Evolutionary conservation across 2,113 vertebrate genomes (phyloP).

Genomic region (Alces alces): DNA sequence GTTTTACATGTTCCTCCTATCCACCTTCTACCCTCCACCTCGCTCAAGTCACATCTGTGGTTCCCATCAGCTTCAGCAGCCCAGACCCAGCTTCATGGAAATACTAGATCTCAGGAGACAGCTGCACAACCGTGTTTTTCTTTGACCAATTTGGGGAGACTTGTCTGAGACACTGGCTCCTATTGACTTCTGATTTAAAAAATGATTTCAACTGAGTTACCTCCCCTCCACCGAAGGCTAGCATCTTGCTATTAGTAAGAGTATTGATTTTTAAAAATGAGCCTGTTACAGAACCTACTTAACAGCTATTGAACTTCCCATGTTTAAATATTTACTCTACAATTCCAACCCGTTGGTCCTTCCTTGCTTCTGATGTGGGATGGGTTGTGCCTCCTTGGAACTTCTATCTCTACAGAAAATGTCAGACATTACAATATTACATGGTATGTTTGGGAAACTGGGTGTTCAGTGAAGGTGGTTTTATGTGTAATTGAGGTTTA

Average conservation of each 20-base stretch:
- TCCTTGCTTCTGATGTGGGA: background rate
- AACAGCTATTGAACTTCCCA: conserved; percentile 35
- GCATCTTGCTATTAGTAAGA: background rate
- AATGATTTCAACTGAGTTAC: background rate
- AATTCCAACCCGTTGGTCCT: background rate
- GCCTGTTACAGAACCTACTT: conserved; percentile 14
- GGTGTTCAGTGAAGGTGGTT: background rate
- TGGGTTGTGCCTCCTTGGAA: background rate
- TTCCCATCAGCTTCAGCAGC: no score
- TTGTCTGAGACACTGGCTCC: background rate
- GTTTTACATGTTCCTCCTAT: no score
- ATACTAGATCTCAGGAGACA: background rate
- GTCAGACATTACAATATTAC: background rate
- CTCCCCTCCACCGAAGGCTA: background rate
- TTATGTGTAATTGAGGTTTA: background rate
- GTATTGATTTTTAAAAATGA: conserved; percentile 57
- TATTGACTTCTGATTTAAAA: background rate
- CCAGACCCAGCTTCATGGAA: background rate
- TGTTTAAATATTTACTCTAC: conserved; percentile 69
- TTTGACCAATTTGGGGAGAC: background rate
- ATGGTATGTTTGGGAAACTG: background rate
- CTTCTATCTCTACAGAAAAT: background rate
- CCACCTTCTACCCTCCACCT: no score
- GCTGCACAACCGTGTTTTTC: background rate
- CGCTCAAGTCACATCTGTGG: background rate